phyloP scores from a whole-genome alignment of 2,797 vertebrate species.

The Alosa sapidissima region DNA sequence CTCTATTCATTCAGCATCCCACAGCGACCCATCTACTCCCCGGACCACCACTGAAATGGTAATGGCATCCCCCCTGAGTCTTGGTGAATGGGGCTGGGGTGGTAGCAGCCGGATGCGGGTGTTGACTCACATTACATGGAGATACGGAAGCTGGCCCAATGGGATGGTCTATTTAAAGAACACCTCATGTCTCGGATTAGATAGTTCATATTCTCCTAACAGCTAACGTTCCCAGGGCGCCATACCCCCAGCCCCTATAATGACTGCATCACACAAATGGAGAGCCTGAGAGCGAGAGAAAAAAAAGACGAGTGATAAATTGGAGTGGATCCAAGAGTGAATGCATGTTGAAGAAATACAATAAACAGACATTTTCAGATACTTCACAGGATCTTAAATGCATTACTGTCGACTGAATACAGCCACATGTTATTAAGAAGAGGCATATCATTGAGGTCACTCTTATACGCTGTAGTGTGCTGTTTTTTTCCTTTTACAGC shows the following conservation, averaged over 20 bases:
- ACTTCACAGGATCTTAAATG: too few species aligned
- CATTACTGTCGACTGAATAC: neutral
- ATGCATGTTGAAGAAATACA: too few species aligned
- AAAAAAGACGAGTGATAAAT: neutral
- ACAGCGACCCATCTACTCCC: conserved; percentile 8
- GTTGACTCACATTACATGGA: neutral
- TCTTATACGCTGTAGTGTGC: neutral
- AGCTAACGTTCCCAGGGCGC: conserved; percentile 8
- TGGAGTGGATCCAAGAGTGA: neutral
- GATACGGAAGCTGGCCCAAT: conserved; percentile 8
- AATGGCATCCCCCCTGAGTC: conserved; percentile 11
- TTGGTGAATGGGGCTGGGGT: neutral
- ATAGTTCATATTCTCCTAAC: conserved; percentile 59
- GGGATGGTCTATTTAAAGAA: conserved; percentile 28
- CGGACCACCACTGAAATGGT: neutral
- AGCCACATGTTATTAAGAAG: neutral
- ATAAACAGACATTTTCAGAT: too few species aligned
- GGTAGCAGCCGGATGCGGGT: neutral
- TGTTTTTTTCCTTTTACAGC: too few species aligned
- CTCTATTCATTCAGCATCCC: neutral
- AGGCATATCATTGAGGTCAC: neutral
- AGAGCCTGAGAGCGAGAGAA: neutral
- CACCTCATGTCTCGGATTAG: conserved; percentile 56
- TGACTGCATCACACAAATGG: neutral
- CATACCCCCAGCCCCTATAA: neutral